Evolutionary conservation across 1,140 invertebrate species (phyloP).

Genomic region (Drepana arcuata): DNA sequence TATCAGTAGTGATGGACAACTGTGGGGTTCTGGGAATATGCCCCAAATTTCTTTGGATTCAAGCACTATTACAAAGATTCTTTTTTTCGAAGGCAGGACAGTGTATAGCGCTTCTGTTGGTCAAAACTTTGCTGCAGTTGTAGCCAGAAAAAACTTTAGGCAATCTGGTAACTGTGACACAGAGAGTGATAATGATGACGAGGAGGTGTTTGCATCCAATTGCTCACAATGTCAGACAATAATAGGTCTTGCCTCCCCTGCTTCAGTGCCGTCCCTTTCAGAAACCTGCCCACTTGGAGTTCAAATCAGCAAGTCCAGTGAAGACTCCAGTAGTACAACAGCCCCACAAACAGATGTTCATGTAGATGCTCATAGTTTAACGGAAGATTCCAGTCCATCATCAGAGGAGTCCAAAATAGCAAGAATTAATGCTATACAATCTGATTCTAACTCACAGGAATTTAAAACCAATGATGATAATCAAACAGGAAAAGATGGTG

Average conservation of each 20-base stretch:
- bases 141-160: slow-evolving; percentile 75
- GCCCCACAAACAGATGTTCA: slow-evolving; percentile 63
- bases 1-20: slow-evolving; percentile 78
- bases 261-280: slow-evolving; percentile 64
- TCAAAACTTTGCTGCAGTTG: slow-evolving; percentile 78
- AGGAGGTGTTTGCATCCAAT: slow-evolving; percentile 76
- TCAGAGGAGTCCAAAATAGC: slow-evolving; percentile 68
- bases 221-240: slow-evolving; percentile 76
- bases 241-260: slow-evolving; percentile 67
- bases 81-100: slow-evolving; percentile 78
- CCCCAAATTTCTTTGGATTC: slow-evolving; percentile 78
- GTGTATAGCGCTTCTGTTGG: slow-evolving; percentile 78
- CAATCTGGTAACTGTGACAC: slow-evolving; percentile 71
- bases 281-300: slow-evolving; percentile 68
- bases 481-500: slow-evolving; percentile 19
- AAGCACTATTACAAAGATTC: slow-evolving; percentile 75
- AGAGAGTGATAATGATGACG: slow-evolving; percentile 76
- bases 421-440: slow-evolving; percentile 39
- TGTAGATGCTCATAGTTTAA: slow-evolving; percentile 67
- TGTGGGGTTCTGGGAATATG: slow-evolving; percentile 83
- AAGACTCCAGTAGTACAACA: slow-evolving; percentile 69
- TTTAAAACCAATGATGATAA: too few relatives aligned
- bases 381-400: slow-evolving; percentile 71
- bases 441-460: slow-evolving; percentile 27
- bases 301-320: slow-evolving; percentile 68